Conservation (phyloP, 2,797 vertebrate species). For the Melanotaenia maccullochi region DNA sequence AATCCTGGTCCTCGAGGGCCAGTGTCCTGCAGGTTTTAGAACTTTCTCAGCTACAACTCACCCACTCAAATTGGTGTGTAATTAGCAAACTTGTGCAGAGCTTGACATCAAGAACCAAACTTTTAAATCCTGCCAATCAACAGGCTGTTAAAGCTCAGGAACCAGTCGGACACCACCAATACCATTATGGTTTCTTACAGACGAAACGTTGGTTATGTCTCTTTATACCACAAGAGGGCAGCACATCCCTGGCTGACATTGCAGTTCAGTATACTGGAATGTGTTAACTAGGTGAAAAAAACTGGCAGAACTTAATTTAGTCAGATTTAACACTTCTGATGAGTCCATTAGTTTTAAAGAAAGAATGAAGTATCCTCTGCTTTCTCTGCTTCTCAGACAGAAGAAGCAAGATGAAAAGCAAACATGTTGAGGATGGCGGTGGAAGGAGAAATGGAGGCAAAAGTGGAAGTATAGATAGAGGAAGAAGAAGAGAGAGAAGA, state of each 20-base stretch:
- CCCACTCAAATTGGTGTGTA: no score
- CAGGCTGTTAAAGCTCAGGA: not conserved
- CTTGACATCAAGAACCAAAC: no score
- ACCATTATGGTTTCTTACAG: not conserved
- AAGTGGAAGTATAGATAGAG: slow-evolving; percentile 3
- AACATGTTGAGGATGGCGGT: not conserved
- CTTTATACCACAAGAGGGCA: slow-evolving; percentile 64
- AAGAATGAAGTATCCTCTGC: not conserved
- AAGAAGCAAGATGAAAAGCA: not conserved
- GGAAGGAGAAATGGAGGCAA: slow-evolving; percentile 9
- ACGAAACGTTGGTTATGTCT: not conserved
- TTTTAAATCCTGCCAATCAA: not conserved
- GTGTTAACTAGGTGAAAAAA: not conserved
- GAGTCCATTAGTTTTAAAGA: not conserved
- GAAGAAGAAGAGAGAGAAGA: not conserved
- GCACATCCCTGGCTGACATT: slow-evolving; percentile 21
- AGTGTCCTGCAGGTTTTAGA: no score
- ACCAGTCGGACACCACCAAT: not conserved
- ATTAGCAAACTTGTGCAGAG: no score
- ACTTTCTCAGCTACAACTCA: no score
- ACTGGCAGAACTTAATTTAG: slow-evolving; percentile 29
- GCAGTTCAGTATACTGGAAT: not conserved
- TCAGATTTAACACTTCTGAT: slow-evolving; percentile 23
- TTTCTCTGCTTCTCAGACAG: not conserved
- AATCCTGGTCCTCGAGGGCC: no score